phyloP scores from a whole-genome alignment of 2,113 vertebrate species.

The Anhinga anhinga region DNA sequence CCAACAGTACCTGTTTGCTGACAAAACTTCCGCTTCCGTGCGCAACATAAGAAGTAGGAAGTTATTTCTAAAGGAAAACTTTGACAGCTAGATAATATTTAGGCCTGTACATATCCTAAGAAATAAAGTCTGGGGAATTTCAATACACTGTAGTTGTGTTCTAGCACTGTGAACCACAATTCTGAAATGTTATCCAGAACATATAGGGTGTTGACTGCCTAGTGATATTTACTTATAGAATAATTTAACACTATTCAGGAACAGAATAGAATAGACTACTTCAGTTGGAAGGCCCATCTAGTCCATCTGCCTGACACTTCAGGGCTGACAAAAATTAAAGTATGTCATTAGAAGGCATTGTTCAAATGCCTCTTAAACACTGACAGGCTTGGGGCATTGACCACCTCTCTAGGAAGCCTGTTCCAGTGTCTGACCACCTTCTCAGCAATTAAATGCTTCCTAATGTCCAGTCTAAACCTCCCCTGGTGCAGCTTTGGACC shows the following conservation, averaged over 20 bases:
- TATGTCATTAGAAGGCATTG: rapidly evolving
- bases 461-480: not conserved
- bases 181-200: not conserved
- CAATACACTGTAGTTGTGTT: not conserved
- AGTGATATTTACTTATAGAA: not conserved
- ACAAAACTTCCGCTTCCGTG: not conserved
- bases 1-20: not conserved
- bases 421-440: not conserved
- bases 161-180: not conserved
- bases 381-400: not conserved
- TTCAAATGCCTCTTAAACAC: not conserved
- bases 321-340: not conserved
- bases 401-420: not conserved
- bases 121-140: not conserved
- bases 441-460: not conserved
- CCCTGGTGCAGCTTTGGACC: not conserved
- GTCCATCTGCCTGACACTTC: not conserved
- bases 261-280: not conserved
- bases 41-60: not conserved
- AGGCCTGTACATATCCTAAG: not conserved
- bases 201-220: not conserved
- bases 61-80: not conserved
- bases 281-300: not conserved
- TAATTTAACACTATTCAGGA: not conserved
- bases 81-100: not conserved